Evolutionary conservation across 2,888 invertebrate species (phyloP), one percentile per base, ranked within the genome.

Genomic region (Colletes collaris): DNA sequence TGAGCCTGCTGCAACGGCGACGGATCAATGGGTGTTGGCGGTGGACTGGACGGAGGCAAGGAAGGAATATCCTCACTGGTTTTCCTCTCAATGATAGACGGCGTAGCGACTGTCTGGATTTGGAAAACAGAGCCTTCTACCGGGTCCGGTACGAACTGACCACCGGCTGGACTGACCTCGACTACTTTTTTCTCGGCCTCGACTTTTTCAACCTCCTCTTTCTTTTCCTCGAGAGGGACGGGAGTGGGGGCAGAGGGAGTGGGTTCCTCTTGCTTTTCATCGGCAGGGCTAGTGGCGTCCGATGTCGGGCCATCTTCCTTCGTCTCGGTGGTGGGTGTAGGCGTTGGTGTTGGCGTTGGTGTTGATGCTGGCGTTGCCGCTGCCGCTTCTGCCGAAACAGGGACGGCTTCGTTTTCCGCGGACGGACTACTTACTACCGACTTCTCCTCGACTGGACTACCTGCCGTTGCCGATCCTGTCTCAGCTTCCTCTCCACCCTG

Each of bases 21-120:
- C 59, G 93, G 92, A 76, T 93, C 92, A 82, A 93, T 92, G 65
- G 93, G 93, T 63, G 93, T 93, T 72, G 93, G 92, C 66, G 93
- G 93, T 75, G 93, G 93, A 87, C 92, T 92, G 81, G 92, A 92
- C 69, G 93, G 93, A 81, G 90, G 87, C 79, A 87, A 86, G 90
- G 92, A 90, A 67, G 90, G 91, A 87, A 90, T 86, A 85, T 92
- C 92, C 92, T 92, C 92, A 92, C 89, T 92, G 92, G 91, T 92
- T 92, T 92, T 92, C 91, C 91, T 92, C 92, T 92, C 92, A 92
- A 91, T 92, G 91, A 91, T 91, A 92, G 92, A 92, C 90, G 92
- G 86, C 90, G 91, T 88, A 85, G 88, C 88, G 90, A 91, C 91
- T 88, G 90, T 89, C 88, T 90, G 87, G 86, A 90, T 85, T 80